Evolutionary conservation across 2,888 invertebrate species (phyloP), one percentile per base, ranked within the genome.

Genomic region (Drosophila ezoana): DNA sequence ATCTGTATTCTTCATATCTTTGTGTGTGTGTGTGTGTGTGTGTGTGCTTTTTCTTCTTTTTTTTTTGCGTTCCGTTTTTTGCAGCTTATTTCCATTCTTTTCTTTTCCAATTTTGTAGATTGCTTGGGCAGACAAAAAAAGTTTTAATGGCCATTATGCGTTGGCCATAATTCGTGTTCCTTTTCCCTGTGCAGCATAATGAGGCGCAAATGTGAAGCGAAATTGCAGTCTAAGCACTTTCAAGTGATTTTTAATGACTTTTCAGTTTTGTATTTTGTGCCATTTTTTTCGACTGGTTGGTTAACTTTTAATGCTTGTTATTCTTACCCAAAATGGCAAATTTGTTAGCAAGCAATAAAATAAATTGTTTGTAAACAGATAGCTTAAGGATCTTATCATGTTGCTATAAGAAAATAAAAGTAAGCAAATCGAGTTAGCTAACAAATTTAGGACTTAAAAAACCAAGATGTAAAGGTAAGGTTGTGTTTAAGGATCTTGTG

Each of bases 91-190:
- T 58, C 58, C 41, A 33, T 53, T 53, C 41, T 53, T 23, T 49
- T 41, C 53, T 48, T 70, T 67, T 47, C 68, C 81, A 71, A 52
- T 52, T 75, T 62, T 66, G 49, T 56, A 67, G 69, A 76, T 65
- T 60, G 59, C 57, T 53, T 41, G 63, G 49, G 41, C 62, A 71
- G 64, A 76, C 52, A 72, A 66, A 65, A 64, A 65, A 54, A 53
- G 33, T 83, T 81, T 85, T 87, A 87, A 84, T 87, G 83, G 86
- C 82, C 71, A 85, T 79, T 84, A 85, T 84, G 72, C 85, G 81
- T 83, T 84, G 87, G 85, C 73, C 85, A 83, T 83, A 87, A 87
- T 84, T 87, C 69, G 87, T 73, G 68, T 70, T 61, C 63, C 72
- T 62, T 61, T 62, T 40, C 16, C 40, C 37, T 28, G 28, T 35